These are phyloP conservation scores for Charanyca ferruginea DNA, from an alignment of 2,888 invertebrate species.

Conservation along the genomic window DNA sequence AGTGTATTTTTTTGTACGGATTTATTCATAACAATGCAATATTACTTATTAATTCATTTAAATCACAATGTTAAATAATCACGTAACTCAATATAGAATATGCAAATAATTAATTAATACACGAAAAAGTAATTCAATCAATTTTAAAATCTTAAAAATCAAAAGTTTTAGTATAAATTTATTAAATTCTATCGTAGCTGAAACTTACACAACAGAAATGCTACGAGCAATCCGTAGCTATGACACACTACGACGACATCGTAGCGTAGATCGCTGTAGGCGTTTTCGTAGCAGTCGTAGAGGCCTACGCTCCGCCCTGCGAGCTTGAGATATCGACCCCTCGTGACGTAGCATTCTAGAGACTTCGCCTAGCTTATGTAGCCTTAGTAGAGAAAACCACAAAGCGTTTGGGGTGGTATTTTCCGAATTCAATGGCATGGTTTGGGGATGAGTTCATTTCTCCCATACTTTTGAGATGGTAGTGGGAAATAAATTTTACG, in stretches of 20 bases:
- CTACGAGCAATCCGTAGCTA: constrained; percentile 33
- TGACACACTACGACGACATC: constrained; percentile 27
- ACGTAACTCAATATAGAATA: too few relatives aligned
- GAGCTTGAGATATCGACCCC: constrained; percentile 51
- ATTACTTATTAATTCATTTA: background rate
- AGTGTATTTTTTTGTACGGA: too few relatives aligned
- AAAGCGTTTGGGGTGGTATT: constrained; percentile 72
- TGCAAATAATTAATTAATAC: too few relatives aligned
- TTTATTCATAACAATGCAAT: too few relatives aligned
- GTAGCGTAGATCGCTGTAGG: constrained; percentile 59
- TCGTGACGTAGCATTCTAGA: constrained; percentile 30
- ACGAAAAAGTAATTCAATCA: too few relatives aligned
- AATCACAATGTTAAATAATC: background rate
- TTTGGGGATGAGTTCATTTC: constrained; percentile 41
- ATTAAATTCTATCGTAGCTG: background rate
- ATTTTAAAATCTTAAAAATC: background rate
- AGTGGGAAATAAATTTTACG: constrained; percentile 3
- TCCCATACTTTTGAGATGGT: constrained; percentile 12
- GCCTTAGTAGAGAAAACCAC: constrained; percentile 76
- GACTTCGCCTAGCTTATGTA: constrained; percentile 61
- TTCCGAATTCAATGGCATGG: constrained; percentile 53
- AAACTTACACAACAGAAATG: constrained; percentile 8
- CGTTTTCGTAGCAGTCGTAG: constrained; percentile 58
- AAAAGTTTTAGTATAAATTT: background rate
- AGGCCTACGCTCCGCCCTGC: constrained; percentile 39